Base-by-base conservation (phyloP, 1,140 invertebrate species). In the Drosophila elegans region DNA sequence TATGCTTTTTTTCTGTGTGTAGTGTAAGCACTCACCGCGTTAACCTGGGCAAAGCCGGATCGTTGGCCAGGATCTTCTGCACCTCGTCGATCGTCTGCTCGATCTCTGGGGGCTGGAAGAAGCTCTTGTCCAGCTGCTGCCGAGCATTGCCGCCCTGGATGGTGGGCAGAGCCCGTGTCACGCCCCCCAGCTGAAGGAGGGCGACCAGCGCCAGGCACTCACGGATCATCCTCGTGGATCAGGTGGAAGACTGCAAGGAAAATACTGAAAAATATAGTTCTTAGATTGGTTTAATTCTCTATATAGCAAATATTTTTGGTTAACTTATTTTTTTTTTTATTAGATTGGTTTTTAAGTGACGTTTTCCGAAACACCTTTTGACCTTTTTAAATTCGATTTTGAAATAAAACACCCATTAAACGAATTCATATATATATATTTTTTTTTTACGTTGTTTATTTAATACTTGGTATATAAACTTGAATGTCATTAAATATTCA, bases 1-100 rank as follows among this genome's bases (percentile, higher is more conserved):
- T 21, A 21, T 21, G 16, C 16, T 21, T 21, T 21, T 21, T 21
- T 21, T 21, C 16, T 21, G 16, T 21, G 16, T 21, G 16, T 21
- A 1, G 16, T 21, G 16, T 7, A 1, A 1, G 1, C 2, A 80
- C 78, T 78, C 72, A 92, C 91, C 88, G 77, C 11, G 92, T 94
- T 7, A 95, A 81, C 3, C 93, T 82, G 0, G 94, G 94, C 39
- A 95, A 60, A 0, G 84, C 93, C 3, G 94, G 92, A 75, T 95
- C 93, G 11, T 90, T 91, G 34, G 90, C 77, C 9, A 95, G 74
- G 32, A 94, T 92, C 48, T 92, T 93, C 38, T 95, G 94, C 6
- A 95, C 94, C 68, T 94, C 93, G 1, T 94, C 91, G 38, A 95
- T 94, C 3, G 94, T 95, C 53, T 91, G 90, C 53, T 91, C 90